Conservation (phyloP, 2,113 vertebrate species). For the Notothenia rossii region DNA sequence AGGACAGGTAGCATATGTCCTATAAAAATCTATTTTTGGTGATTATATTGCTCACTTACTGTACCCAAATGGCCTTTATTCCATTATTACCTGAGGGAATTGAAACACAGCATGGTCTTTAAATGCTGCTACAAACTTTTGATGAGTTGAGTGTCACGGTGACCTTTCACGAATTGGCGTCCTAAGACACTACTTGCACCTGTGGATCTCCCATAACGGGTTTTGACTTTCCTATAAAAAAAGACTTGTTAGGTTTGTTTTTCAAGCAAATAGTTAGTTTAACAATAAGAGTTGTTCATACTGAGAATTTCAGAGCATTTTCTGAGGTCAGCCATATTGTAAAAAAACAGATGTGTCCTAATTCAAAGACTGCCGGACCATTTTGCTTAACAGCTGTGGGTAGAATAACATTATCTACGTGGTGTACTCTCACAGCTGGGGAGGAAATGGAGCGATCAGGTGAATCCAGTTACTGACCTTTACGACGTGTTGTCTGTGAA, state of each 20-base stretch:
- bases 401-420: constrained; percentile 24
- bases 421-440: constrained; percentile 48
- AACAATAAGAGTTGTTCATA: constrained; percentile 11
- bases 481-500: constrained; percentile 23
- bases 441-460: constrained; percentile 66
- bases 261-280: background rate
- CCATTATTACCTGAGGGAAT: background rate
- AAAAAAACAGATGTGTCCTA: constrained; percentile 62
- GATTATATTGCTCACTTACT: background rate
- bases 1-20: background rate
- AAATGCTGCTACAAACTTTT: background rate
- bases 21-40: background rate
- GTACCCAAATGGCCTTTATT: background rate
- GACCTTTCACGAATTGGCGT: constrained; percentile 7
- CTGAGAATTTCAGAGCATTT: background rate
- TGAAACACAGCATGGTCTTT: background rate
- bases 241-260: background rate
- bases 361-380: constrained; percentile 21
- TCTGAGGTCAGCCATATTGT: constrained; percentile 13
- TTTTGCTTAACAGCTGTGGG: constrained; percentile 58
- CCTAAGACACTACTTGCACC: background rate
- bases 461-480: constrained; percentile 56
- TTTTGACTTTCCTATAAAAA: background rate
- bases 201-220: background rate
- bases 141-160: background rate